Percentiles rank a stretch among this genome's conserved stretches.
phyloP scores from a whole-genome alignment of 2,888 invertebrate genomes.

The Marasmarcha lunaedactyla region DNA sequence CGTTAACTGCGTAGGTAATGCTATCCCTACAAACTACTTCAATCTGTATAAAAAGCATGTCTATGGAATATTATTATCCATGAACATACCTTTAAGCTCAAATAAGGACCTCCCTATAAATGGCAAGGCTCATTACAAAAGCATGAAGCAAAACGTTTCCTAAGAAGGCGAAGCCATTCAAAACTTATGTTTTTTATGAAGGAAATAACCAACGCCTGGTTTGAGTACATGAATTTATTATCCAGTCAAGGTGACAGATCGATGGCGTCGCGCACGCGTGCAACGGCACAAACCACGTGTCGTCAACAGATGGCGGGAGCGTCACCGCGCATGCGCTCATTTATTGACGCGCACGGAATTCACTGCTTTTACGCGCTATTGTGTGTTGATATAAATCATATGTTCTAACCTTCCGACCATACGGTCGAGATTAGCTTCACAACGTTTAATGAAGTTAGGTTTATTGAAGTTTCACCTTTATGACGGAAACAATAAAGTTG shows the following conservation, averaged over 20 bases:
- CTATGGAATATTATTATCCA: too few species aligned
- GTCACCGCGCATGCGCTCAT: conserved; percentile 48
- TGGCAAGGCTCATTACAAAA: too few species aligned
- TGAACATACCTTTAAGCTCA: too few species aligned
- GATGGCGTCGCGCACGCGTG: conserved; percentile 47
- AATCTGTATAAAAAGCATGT: too few species aligned
- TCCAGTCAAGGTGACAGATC: conserved; percentile 59
- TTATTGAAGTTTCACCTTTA: conserved; percentile 23
- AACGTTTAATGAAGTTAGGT: conserved; percentile 38
- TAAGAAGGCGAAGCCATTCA: too few species aligned
- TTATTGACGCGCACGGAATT: conserved; percentile 46
- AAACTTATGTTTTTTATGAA: conserved; percentile 12
- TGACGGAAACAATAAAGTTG: conserved; percentile 7
- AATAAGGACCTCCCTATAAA: too few species aligned
- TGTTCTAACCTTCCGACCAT: conserved; percentile 52
- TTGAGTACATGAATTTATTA: conserved; percentile 58
- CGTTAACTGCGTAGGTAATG: too few species aligned
- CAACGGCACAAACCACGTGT: conserved; percentile 37
- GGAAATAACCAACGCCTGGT: conserved; percentile 11
- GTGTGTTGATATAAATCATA: conserved; percentile 50
- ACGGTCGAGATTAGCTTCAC: conserved; percentile 55
- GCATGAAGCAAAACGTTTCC: too few species aligned
- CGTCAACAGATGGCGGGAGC: conserved; percentile 59
- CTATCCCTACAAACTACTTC: too few species aligned
- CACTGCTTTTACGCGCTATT: conserved; percentile 20